phyloP scores from a whole-genome alignment of 2,797 vertebrate species.

The Gallirallus australis region DNA sequence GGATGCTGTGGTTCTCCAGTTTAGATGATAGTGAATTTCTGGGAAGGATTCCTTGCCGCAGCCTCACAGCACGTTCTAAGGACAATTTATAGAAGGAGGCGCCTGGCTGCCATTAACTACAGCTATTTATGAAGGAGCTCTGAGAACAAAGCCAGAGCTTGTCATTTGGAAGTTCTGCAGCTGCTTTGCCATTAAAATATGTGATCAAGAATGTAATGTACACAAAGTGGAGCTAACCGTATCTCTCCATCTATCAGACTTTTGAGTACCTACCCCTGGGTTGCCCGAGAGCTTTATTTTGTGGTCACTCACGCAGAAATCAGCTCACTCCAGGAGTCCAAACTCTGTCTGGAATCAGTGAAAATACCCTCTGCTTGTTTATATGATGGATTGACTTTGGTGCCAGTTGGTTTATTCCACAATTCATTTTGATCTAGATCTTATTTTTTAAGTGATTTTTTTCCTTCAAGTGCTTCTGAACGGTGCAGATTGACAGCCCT shows the following conservation, averaged over 20 bases:
- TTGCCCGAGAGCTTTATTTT: not conserved
- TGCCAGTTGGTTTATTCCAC: slow-evolving; percentile 11
- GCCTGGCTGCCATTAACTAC: not conserved
- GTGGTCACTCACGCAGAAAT: not conserved
- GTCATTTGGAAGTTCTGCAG: slow-evolving; percentile 14
- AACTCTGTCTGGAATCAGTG: not conserved
- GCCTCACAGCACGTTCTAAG: not conserved
- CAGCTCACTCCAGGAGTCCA: not conserved
- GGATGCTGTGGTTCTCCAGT: not conserved
- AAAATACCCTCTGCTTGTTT: slow-evolving; percentile 23
- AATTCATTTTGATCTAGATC: not conserved
- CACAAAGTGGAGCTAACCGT: not conserved
- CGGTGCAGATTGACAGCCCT: not conserved
- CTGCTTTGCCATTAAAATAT: not conserved
- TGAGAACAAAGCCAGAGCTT: slow-evolving; percentile 12
- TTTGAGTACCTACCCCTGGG: not conserved
- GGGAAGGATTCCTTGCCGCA: not conserved
- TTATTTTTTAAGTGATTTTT: not conserved
- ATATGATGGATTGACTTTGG: slow-evolving; percentile 10
- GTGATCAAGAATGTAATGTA: not conserved
- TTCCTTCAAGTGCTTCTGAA: not conserved
- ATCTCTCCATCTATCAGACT: not conserved
- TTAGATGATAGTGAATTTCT: not conserved
- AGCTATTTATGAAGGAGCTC: not conserved
- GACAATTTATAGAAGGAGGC: not conserved